phyloP scores from a whole-genome alignment of 2,113 vertebrate genomes.

The Prolemur simus region DNA sequence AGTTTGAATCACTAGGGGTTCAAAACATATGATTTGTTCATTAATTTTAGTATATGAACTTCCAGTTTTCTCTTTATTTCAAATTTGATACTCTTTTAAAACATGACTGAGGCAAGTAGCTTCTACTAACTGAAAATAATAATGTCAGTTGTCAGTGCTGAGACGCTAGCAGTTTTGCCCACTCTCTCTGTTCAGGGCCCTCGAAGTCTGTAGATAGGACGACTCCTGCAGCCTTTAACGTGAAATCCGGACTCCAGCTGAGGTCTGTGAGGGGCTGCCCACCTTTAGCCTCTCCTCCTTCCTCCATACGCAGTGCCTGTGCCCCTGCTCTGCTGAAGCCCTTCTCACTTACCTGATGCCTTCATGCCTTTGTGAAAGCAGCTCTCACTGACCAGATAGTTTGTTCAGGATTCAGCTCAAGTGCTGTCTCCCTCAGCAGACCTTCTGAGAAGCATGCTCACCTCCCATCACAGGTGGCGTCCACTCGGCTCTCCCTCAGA shows the following conservation, averaged over 20 bases:
- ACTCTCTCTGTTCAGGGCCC: neutral
- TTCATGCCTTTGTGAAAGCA: neutral
- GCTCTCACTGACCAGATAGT: neutral
- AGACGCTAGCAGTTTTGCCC: neutral
- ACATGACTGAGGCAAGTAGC: too few species aligned
- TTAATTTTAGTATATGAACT: neutral
- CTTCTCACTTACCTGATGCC: accelerated
- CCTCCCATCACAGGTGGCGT: neutral
- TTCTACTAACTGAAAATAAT: neutral
- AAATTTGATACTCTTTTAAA: neutral
- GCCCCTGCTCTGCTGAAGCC: neutral
- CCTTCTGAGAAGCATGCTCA: neutral
- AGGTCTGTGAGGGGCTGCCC: neutral
- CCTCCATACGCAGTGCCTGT: accelerated
- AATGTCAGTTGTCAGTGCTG: neutral
- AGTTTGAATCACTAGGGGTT: neutral
- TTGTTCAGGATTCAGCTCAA: neutral
- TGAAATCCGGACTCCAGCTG: neutral
- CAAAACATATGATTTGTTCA: neutral
- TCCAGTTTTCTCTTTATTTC: neutral
- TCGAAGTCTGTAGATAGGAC: neutral
- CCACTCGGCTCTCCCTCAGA: accelerated
- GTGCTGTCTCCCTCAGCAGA: neutral
- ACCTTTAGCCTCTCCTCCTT: neutral
- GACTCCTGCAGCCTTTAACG: neutral